Conservation (phyloP, 2,888 invertebrate genomes). For the Platypus cylindrus region DNA sequence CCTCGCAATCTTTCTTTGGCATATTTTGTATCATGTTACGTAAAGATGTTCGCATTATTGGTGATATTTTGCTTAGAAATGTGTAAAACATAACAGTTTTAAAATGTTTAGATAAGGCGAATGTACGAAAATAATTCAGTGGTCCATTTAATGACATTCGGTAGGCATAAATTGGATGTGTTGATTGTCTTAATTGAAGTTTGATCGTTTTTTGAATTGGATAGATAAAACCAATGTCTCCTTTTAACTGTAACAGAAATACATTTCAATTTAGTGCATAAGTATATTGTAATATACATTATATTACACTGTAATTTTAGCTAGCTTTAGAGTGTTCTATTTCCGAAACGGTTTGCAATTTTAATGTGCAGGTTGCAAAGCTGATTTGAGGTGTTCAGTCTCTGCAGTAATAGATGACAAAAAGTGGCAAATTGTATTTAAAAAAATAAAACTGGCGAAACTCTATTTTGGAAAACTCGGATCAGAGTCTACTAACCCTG, state of each 20-base stretch:
- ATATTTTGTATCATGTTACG: constrained; percentile 14
- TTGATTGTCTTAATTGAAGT: constrained; percentile 17
- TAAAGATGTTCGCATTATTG: constrained; percentile 17
- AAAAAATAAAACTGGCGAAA: no score
- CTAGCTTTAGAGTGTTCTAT: no score
- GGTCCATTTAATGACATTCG: constrained; percentile 24
- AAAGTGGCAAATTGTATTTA: no score
- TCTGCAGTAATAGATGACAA: no score
- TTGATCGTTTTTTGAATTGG: constrained; percentile 22
- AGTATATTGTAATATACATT: no score
- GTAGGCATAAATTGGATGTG: constrained; percentile 25
- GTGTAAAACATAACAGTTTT: constrained; percentile 20
- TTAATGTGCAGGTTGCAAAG: no score
- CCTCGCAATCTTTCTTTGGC: constrained; percentile 17
- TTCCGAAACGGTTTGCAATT: no score
- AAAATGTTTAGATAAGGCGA: constrained; percentile 20
- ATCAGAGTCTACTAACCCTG: no score
- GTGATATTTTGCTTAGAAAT: constrained; percentile 19
- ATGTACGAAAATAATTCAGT: constrained; percentile 23
- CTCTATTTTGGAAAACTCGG: no score
- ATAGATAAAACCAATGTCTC: constrained; percentile 27
- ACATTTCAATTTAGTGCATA: no score
- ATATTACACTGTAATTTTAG: no score
- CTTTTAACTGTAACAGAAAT: constrained; percentile 25
- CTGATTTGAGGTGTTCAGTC: no score